These are phyloP conservation scores for Podarcis muralis DNA, from an alignment of 2,113 vertebrate genomes.

Conservation along the genomic window DNA sequence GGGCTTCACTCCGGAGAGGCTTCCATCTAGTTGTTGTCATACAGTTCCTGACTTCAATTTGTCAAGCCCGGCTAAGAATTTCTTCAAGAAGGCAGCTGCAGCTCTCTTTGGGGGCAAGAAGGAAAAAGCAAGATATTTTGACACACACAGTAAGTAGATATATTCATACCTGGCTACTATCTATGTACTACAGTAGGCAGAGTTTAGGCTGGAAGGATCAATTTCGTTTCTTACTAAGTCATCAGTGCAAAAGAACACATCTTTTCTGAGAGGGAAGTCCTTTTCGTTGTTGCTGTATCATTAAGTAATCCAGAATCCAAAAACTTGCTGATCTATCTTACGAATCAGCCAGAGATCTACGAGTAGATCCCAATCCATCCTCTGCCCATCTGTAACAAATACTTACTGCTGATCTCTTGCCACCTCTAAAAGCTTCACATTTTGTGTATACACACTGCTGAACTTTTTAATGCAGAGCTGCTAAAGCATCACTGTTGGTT, in stretches of 20 bases:
- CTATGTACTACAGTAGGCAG: neutral
- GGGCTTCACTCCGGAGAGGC: constrained; percentile 95
- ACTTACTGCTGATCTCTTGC: neutral
- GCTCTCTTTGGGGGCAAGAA: constrained; percentile 96
- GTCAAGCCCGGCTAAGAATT: constrained; percentile 96
- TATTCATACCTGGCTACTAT: neutral
- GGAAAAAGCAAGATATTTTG: constrained; percentile 96
- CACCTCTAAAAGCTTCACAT: neutral
- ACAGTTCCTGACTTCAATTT: constrained; percentile 94
- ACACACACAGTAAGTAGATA: constrained; percentile 87
- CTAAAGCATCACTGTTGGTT: neutral
- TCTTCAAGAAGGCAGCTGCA: constrained; percentile 97
- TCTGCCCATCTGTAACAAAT: no score
- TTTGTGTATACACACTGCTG: neutral
- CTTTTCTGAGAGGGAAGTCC: no score
- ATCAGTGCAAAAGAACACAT: no score
- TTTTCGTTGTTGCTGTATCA: no score
- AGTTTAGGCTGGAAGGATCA: neutral
- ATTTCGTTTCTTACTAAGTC: no score
- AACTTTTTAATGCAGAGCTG: no score
- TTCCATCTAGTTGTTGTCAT: constrained; percentile 92
- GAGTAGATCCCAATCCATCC: no score
- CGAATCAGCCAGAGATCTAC: no score
- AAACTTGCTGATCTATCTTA: no score
- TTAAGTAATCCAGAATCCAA: no score